Percentiles rank a stretch among this genome's conserved stretches.
Conservation (phyloP, 2,888 invertebrate genomes). For the Eupithecia insigniata region DNA sequence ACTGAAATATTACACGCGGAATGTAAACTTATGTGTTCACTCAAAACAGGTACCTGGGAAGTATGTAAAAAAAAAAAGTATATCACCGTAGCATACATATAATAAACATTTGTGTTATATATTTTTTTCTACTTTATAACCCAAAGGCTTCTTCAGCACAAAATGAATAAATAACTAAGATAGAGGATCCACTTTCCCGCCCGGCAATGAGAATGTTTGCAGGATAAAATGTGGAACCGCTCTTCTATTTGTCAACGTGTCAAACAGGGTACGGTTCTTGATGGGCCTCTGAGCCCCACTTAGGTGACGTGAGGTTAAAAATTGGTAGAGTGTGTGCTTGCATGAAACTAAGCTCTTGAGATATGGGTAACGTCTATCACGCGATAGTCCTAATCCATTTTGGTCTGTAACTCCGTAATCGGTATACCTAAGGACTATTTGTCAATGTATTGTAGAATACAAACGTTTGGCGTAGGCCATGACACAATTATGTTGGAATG, state of each 20-base stretch:
- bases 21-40: not conserved
- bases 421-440: not conserved
- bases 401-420: not conserved
- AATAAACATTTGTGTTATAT: not conserved
- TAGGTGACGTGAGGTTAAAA: conserved; percentile 11
- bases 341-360: conserved; percentile 10
- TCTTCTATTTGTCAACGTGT: conserved; percentile 14
- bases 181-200: conserved; percentile 1
- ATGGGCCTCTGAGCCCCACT: conserved; percentile 6
- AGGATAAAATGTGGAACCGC: not conserved
- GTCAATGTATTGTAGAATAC: not conserved
- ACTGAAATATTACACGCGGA: no score
- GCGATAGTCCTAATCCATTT: not conserved
- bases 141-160: not conserved
- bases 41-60: not conserved
- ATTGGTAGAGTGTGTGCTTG: conserved; percentile 11
- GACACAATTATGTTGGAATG: not conserved
- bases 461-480: no score
- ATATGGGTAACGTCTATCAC: conserved; percentile 5
- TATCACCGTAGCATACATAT: not conserved
- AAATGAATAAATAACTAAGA: conserved; percentile 12
- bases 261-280: conserved; percentile 8
- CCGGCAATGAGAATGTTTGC: not conserved
- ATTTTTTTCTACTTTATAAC: not conserved
- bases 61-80: not conserved